Evolutionary conservation across 2,113 vertebrate species (phyloP).

Genomic region (Pheucticus melanocephalus): DNA sequence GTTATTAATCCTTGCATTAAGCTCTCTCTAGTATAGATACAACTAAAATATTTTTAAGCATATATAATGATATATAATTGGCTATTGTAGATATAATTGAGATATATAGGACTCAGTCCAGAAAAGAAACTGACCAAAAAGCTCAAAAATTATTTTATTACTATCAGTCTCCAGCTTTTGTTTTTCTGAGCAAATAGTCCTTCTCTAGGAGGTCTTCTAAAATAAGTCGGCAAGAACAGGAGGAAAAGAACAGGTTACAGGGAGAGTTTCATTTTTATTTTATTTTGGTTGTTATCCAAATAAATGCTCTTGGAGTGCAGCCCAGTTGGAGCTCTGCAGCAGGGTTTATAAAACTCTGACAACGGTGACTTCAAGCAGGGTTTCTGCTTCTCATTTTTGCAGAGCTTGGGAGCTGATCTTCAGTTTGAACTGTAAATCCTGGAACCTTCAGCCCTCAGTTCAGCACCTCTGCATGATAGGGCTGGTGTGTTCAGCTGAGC

Average conservation of each 20-base stretch:
- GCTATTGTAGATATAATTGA: not conserved
- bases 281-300: not conserved
- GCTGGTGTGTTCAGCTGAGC: not conserved
- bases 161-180: not conserved
- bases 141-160: not conserved
- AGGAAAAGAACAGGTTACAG: not conserved
- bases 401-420: not conserved
- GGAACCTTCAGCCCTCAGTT: not conserved
- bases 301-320: not conserved
- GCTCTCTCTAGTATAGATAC: not conserved
- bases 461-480: not conserved
- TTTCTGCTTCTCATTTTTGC: not conserved
- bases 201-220: not conserved
- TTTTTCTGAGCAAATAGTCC: not conserved
- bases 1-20: not conserved
- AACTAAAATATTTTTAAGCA: not conserved
- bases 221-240: not conserved
- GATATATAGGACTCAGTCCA: not conserved
- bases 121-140: not conserved
- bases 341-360: not conserved
- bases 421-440: not conserved
- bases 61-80: not conserved
- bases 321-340: not conserved
- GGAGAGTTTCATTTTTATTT: not conserved
- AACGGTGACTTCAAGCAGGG: not conserved